Evolutionary conservation across 1,140 invertebrate genomes (phyloP).

Genomic region (Drosophila parabipectinata): DNA sequence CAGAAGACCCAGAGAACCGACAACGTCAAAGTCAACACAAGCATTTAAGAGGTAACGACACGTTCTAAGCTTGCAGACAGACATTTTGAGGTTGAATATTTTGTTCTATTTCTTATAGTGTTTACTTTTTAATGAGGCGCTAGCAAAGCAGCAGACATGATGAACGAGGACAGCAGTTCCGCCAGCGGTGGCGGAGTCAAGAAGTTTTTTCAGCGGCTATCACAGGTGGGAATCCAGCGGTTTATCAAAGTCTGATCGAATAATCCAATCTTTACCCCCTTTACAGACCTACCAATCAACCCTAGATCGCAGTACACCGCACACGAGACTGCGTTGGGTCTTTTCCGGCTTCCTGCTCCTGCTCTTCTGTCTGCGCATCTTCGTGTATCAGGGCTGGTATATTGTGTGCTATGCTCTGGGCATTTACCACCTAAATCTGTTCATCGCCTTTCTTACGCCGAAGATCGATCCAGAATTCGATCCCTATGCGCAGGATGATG

Average conservation of each 20-base stretch:
- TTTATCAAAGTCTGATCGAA: neutral
- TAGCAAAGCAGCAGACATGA: conserved; percentile 55
- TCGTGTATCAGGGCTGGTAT: conserved; percentile 96
- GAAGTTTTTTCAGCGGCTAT: conserved; percentile 77
- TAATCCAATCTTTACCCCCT: neutral
- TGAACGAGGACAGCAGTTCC: conserved; percentile 78
- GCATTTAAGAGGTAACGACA: conserved; percentile 5
- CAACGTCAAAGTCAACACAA: conserved; percentile 59
- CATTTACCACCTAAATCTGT: conserved; percentile 99
- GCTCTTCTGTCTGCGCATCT: conserved; percentile 86
- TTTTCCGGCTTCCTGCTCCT: conserved; percentile 85
- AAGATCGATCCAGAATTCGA: conserved; percentile 99
- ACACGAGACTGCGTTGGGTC: conserved; percentile 86
- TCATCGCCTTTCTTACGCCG: conserved; percentile 99
- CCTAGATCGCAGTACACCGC: conserved; percentile 88
- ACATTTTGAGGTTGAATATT: neutral
- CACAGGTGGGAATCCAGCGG: conserved; percentile 61
- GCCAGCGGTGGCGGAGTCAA: conserved; percentile 66
- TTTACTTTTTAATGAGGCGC: conserved; percentile 18
- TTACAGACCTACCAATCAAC: conserved; percentile 86
- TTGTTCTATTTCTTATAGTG: neutral
- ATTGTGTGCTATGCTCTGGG: conserved; percentile 99
- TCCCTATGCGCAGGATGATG: conserved; percentile 90
- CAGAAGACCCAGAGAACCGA: neutral
- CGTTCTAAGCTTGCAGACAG: neutral